These are phyloP conservation scores for Liodrosophila aerea DNA, from an alignment of 2,888 invertebrate genomes.

Conservation along the genomic window DNA sequence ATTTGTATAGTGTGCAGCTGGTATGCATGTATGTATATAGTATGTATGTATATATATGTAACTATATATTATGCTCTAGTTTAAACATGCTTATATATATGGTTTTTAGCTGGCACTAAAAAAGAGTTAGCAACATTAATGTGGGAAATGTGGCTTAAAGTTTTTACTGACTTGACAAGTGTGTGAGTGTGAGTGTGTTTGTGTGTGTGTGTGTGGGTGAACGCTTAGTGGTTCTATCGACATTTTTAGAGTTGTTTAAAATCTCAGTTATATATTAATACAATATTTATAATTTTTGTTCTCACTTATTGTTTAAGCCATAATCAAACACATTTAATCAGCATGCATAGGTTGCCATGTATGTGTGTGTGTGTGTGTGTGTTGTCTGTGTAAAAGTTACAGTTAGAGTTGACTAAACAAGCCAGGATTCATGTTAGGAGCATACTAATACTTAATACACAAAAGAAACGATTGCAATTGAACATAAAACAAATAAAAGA, in stretches of 20 bases:
- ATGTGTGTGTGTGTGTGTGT: too few species aligned
- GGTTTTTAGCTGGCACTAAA: constrained; percentile 55
- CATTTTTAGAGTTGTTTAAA: constrained; percentile 62
- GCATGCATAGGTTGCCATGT: too few species aligned
- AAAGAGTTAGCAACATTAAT: constrained; percentile 38
- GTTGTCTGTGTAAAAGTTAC: constrained; percentile 8
- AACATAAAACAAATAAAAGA: constrained; percentile 8
- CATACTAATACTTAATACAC: constrained; percentile 23
- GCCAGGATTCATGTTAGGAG: background rate
- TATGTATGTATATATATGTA: constrained; percentile 21
- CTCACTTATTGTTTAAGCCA: too few species aligned
- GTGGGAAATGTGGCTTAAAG: constrained; percentile 24
- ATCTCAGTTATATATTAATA: constrained; percentile 40
- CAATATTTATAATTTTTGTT: constrained; percentile 26
- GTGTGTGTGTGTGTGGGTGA: constrained; percentile 45
- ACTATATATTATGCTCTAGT: constrained; percentile 34
- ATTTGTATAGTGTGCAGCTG: constrained; percentile 27
- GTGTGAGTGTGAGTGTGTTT: constrained; percentile 16
- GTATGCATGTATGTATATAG: constrained; percentile 11
- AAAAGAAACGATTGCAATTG: constrained; percentile 5
- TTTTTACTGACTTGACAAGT: constrained; percentile 34
- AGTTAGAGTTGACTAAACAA: constrained; percentile 16
- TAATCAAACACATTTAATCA: too few species aligned
- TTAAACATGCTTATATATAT: constrained; percentile 43
- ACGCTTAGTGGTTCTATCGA: constrained; percentile 72